These are phyloP conservation scores for Torymus tubicola DNA, from an alignment of 2,888 invertebrate genomes.

Conservation along the genomic window DNA sequence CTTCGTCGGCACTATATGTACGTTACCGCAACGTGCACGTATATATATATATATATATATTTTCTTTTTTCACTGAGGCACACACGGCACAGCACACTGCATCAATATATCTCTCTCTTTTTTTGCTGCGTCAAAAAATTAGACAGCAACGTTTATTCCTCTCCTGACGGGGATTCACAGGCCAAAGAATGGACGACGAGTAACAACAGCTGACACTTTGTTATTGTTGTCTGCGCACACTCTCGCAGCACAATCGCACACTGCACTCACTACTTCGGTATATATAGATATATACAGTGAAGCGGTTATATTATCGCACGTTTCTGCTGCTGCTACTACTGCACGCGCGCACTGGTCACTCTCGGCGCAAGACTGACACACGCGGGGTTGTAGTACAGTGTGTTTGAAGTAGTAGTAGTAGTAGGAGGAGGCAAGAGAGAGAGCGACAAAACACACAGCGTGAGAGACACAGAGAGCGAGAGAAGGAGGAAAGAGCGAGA, in stretches of 20 bases:
- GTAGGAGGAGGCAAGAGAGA: too few relatives aligned
- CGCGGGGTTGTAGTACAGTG: background rate
- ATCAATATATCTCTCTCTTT: background rate
- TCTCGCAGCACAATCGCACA: too few relatives aligned
- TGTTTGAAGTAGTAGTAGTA: background rate
- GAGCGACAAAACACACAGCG: too few relatives aligned
- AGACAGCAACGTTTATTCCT: too few relatives aligned
- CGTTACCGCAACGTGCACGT: too few relatives aligned
- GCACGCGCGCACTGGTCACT: too few relatives aligned
- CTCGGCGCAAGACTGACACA: background rate
- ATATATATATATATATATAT: slow-evolving; percentile 18
- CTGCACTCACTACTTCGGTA: background rate
- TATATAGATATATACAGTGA: background rate
- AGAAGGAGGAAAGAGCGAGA: background rate
- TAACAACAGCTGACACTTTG: background rate
- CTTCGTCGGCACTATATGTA: too few relatives aligned
- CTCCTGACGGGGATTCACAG: too few relatives aligned
- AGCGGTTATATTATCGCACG: too few relatives aligned
- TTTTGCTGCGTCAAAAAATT: too few relatives aligned
- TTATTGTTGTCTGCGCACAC: too few relatives aligned
- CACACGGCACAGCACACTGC: slow-evolving; percentile 47
- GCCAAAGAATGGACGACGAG: background rate
- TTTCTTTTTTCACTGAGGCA: slow-evolving; percentile 38
- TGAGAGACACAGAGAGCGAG: background rate
- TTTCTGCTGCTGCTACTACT: too few relatives aligned